Percentiles rank a stretch among this genome's conserved stretches.
Evolutionary conservation across 1,140 invertebrate species (phyloP).

Genomic region (Akabosia matsudoensis): DNA sequence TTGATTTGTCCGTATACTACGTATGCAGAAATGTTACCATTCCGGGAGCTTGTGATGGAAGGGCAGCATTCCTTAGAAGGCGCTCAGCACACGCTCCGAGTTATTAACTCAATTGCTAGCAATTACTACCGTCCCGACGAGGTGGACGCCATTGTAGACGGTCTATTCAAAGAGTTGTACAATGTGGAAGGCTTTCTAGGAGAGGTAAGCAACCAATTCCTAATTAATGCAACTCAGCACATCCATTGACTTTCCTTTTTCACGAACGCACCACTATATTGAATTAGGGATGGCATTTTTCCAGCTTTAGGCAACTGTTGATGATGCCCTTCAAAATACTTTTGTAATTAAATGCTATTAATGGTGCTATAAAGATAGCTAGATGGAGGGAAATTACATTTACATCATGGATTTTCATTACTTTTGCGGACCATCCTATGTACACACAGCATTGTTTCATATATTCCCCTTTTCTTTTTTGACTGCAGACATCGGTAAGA

Average conservation of each 20-base stretch:
- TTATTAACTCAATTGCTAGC: conserved; percentile 40
- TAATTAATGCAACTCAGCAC: neutral
- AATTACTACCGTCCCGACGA: conserved; percentile 28
- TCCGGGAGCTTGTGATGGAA: conserved; percentile 28
- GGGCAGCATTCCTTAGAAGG: conserved; percentile 26
- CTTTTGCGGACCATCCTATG: neutral
- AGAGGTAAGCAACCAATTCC: conserved; percentile 26
- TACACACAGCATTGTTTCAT: neutral
- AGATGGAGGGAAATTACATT: neutral
- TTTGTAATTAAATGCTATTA: too few relatives aligned
- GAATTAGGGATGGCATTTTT: too few relatives aligned
- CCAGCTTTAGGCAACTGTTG: too few relatives aligned
- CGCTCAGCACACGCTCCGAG: conserved; percentile 40
- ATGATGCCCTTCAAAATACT: too few relatives aligned
- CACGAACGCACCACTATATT: too few relatives aligned
- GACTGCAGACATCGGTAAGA: conserved; percentile 27
- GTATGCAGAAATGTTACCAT: conserved; percentile 33
- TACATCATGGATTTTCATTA: neutral
- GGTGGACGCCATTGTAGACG: conserved; percentile 37
- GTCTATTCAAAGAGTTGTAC: conserved; percentile 42
- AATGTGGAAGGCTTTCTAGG: conserved; percentile 35
- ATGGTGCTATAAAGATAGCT: neutral
- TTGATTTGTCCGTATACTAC: conserved; percentile 36
- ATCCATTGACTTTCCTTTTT: neutral
- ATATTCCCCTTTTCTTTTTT: neutral